A percentile compares a stretch with the other conserved stretches of the same genome.
These are phyloP conservation scores for Rhadina sibilatrix DNA, from an alignment of 2,113 vertebrate genomes.

Conservation along the genomic window DNA sequence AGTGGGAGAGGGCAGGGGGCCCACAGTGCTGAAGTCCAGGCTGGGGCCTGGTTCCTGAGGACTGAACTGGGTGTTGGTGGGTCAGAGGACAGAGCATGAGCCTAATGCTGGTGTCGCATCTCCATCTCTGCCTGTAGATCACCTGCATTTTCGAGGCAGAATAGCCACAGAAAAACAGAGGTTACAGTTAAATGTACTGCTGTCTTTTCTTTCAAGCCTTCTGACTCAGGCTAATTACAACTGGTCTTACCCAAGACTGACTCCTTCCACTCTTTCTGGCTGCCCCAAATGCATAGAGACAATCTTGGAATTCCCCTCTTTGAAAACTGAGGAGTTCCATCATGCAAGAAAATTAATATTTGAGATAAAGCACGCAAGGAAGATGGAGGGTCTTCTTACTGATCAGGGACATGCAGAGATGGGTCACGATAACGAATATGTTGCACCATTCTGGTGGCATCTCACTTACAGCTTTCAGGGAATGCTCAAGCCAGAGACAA, in stretches of 20 bases:
- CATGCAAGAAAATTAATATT: not conserved
- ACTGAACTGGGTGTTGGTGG: not conserved
- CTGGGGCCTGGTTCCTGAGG: not conserved
- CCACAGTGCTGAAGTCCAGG: not conserved
- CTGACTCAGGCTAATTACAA: not conserved
- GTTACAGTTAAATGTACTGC: not conserved
- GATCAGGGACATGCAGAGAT: not conserved
- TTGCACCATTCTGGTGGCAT: not conserved
- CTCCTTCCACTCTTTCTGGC: not conserved
- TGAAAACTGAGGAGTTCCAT: not conserved
- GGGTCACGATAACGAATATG: fast-evolving
- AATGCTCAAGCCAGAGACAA: not conserved
- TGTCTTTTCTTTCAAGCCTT: not conserved
- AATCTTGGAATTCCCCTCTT: not conserved
- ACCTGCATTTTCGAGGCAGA: not conserved
- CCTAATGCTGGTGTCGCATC: fast-evolving
- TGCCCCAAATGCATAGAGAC: not conserved
- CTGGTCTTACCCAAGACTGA: not conserved
- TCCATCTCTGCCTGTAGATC: not conserved
- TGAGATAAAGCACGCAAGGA: not conserved
- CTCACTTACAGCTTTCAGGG: not conserved
- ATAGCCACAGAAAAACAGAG: not conserved
- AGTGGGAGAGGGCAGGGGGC: not conserved
- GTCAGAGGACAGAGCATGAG: not conserved
- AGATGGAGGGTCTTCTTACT: not conserved